Conservation (phyloP, 2,888 invertebrate genomes). For the Thymelicus acteon region DNA sequence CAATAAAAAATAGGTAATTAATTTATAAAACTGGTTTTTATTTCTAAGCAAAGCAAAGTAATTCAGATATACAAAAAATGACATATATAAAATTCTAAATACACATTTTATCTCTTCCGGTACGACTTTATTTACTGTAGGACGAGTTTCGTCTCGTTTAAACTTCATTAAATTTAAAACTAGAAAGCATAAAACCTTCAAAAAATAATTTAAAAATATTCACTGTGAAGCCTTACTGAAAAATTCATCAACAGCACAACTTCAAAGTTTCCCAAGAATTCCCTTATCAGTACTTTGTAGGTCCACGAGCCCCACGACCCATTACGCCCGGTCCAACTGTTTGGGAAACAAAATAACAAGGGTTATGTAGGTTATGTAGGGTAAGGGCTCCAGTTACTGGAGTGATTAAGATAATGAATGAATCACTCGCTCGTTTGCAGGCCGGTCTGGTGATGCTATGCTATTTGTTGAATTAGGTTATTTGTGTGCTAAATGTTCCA, state of each 20-base stretch:
- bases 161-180: background rate
- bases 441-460: background rate
- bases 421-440: constrained; percentile 28
- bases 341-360: constrained; percentile 14
- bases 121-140: too few species aligned
- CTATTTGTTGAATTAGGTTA: constrained; percentile 17
- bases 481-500: constrained; percentile 16
- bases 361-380: background rate
- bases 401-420: constrained; percentile 35
- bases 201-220: constrained; percentile 4
- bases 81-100: too few species aligned
- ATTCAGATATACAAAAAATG: too few species aligned
- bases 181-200: background rate
- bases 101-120: too few species aligned
- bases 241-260: constrained; percentile 7
- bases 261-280: constrained; percentile 9
- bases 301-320: background rate
- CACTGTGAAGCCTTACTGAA: background rate
- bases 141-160: too few species aligned
- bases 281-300: constrained; percentile 21
- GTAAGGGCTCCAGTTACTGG: constrained; percentile 18
- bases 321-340: constrained; percentile 22
- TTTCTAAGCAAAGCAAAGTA: too few species aligned
- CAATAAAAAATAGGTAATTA: too few species aligned
- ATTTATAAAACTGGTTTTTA: too few species aligned